Conservation (phyloP, 1,140 invertebrate species). For the Ditylenchus dipsaci region DNA sequence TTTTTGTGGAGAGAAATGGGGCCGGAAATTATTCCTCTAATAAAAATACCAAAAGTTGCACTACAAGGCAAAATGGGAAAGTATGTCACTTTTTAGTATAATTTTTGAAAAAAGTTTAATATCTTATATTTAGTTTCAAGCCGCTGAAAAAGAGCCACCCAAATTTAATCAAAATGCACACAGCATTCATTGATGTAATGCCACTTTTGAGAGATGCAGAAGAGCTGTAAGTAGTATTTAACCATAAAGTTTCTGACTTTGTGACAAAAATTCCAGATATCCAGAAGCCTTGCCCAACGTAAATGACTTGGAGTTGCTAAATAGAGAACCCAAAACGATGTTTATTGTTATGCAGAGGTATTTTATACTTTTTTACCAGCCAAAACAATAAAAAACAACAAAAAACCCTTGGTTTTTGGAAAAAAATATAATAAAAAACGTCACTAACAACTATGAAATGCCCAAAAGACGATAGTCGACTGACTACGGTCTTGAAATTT, state of each 20-base stretch:
- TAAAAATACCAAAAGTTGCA: slow-evolving; percentile 19
- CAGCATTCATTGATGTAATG: slow-evolving; percentile 39
- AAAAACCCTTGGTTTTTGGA: background rate
- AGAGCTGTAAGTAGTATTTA: background rate
- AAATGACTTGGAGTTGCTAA: slow-evolving; percentile 10
- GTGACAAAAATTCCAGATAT: slow-evolving; percentile 16
- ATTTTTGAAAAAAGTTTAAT: background rate
- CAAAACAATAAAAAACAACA: background rate
- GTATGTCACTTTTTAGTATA: slow-evolving; percentile 5
- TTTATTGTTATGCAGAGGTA: slow-evolving; percentile 45
- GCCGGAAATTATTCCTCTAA: slow-evolving; percentile 38
- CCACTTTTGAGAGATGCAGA: slow-evolving; percentile 32
- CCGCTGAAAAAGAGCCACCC: slow-evolving; percentile 28
- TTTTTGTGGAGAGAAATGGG: slow-evolving; percentile 20
- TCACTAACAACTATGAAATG: too few relatives aligned
- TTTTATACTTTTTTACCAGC: slow-evolving; percentile 1
- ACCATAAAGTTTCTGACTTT: too few relatives aligned
- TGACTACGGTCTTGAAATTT: too few relatives aligned
- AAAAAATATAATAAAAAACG: too few relatives aligned
- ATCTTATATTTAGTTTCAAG: slow-evolving; percentile 25
- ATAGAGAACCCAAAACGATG: slow-evolving; percentile 31
- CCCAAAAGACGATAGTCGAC: too few relatives aligned
- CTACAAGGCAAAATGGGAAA: slow-evolving; percentile 22
- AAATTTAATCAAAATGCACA: slow-evolving; percentile 43
- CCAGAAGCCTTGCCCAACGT: slow-evolving; percentile 36